Base-by-base conservation (phyloP, 2,888 invertebrate genomes). In the Hermodice carunculata region DNA sequence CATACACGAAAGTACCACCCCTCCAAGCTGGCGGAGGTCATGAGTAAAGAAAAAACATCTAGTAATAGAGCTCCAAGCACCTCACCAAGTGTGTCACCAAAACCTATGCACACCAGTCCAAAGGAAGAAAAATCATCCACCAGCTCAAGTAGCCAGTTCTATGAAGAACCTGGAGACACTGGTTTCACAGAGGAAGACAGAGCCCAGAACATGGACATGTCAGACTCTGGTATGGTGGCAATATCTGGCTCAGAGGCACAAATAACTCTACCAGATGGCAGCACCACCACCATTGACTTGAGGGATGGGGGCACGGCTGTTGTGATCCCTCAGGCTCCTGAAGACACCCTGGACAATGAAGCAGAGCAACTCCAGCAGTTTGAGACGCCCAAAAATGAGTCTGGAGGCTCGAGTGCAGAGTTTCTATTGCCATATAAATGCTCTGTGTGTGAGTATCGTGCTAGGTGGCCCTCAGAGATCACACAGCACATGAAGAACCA, bases 401-500 rank as follows among this genome's bases (percentile, higher is more conserved):
- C 42, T 19, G 8, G 8, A 8, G 31, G 56, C 26, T 24, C 17
- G 2, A 51, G 57, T 28, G 56, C 73, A 17, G 78, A 74, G 52
- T 73, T 79, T 52, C 64, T 76, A 22, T 71, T 85, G 26, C 83
- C 84, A 3, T 84, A 82, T 72, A 82, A 83, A 69, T 86, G 86
- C 64, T 71, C 79, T 1, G 76, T 80, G 46, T 86, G 86, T 69
- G 84, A 85, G 53, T 85, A 83, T 68, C 70, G 82, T 34, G 86
- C 85, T 2, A 74, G 85, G 54, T 86, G 86, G 86, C 84, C 84
- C 17, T 83, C 83, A 42, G 86, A 86, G 71, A 83, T 86, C 48
- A 84, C 81, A 4, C 85, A 85, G 69, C 86, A 86, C 69, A 85
- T 84, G 84, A 83, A 85, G 70, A 85, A 85, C 66, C 85, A 86